Evolutionary conservation across 1,140 invertebrate genomes (phyloP).

Genomic region (Zeugodacus cucurbitae): DNA sequence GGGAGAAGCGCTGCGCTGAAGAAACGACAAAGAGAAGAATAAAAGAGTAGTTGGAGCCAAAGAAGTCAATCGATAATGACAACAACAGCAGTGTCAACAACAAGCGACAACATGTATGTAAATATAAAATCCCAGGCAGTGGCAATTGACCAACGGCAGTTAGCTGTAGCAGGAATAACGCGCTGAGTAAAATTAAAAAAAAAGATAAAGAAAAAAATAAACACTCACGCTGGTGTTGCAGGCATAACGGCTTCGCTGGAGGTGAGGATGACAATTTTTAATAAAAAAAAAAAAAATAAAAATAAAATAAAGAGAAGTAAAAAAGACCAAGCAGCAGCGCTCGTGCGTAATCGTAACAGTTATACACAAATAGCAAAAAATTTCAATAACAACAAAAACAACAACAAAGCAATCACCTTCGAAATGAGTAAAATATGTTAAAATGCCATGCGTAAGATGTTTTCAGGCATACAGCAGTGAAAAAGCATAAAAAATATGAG

Average conservation of each 20-base stretch:
- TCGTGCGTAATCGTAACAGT: not conserved
- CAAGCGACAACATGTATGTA: not conserved
- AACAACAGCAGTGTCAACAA: not conserved
- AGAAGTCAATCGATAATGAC: conserved; percentile 12
- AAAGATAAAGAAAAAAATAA: not conserved
- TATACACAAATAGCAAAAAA: not conserved
- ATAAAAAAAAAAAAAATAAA: not conserved
- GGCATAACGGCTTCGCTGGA: not conserved
- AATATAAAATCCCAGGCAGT: not conserved
- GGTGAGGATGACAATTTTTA: not conserved
- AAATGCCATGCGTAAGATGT: not conserved
- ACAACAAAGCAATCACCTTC: not conserved
- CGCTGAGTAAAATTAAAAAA: not conserved
- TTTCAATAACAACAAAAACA: too few species aligned
- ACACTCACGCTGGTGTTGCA: not conserved
- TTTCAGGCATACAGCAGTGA: not conserved
- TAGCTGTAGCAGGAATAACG: not conserved
- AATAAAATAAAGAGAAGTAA: not conserved
- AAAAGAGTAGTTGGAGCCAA: not conserved
- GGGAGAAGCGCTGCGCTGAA: not conserved
- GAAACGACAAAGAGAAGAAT: not conserved
- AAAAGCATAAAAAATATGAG: not conserved
- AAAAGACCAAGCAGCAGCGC: not conserved
- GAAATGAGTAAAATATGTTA: not conserved
- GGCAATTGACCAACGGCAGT: not conserved